Base-by-base conservation (phyloP, 1,140 invertebrate genomes). In the Leptinotarsa texana region DNA sequence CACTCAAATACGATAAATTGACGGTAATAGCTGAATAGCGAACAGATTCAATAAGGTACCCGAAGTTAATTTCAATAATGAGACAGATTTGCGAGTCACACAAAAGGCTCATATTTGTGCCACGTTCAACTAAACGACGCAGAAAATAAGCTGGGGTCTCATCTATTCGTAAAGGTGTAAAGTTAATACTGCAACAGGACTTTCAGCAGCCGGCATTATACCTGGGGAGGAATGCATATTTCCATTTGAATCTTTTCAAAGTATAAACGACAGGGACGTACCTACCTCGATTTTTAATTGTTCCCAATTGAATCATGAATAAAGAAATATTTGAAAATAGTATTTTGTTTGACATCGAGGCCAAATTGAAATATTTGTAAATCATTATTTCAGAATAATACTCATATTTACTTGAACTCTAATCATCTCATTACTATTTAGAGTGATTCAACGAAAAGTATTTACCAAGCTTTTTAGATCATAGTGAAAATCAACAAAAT, bases 131-230 rank as follows among this genome's bases (percentile, higher is more conserved):
- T 75, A 77, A 82, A 77, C 75, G 77, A 82, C 80, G 82, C 78
- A 80, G 80, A 82, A 82, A 82, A 82, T 82, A 65, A 82, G 78
- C 74, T 73, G 81, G 80, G 80, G 80, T 80, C 76, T 74, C 73
- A 70, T 61, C 71, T 27, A 49, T 72, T 76, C 78, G 80, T 79
- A 80, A 80, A 79, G 77, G 79, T 78, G 79, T 79, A 78, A 78
- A 82, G 79, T 82, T 76, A 72, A 74, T 77, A 77, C 75, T 67
- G 62, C 67, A 75, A 78, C 42, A 77, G 77, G 75, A 75, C 80
- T 78, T 80, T 81, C 78, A 77, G 77, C 82, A 82, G 79, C 80
- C 80, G 80, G 77, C 80, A 72, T 73, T 48, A 75, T 75, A 80
- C 80, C 77, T 78, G 77, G 78, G 79, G 69, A 24, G 75, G 62